phyloP scores from a whole-genome alignment of 1,140 invertebrate species.

The Ridgeia piscesae region DNA sequence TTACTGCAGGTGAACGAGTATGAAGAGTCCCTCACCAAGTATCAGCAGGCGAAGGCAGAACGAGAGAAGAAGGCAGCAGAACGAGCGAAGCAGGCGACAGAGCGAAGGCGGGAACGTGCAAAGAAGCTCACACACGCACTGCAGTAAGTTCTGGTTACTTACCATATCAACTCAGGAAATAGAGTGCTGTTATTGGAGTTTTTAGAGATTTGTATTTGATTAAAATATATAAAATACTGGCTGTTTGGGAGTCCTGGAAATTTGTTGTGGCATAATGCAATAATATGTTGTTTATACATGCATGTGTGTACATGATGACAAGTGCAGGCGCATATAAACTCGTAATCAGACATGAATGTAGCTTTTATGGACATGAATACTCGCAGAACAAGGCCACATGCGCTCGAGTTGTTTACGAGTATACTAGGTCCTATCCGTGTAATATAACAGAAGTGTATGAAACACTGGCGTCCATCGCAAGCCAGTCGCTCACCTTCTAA shows the following conservation, averaged over 20 bases:
- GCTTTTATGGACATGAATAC: too few species aligned
- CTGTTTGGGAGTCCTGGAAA: neutral
- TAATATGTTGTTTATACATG: neutral
- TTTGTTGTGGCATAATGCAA: neutral
- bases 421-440: too few species aligned
- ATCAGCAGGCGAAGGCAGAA: slow-evolving; percentile 21
- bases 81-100: neutral
- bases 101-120: neutral
- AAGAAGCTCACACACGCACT: slow-evolving; percentile 9
- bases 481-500: too few species aligned
- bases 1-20: slow-evolving; percentile 40
- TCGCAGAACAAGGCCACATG: too few species aligned
- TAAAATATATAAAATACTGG: neutral
- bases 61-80: slow-evolving; percentile 8
- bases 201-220: neutral
- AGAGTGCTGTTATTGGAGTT: neutral
- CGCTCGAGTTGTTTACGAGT: too few species aligned
- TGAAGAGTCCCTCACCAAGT: slow-evolving; percentile 18
- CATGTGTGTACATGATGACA: neutral
- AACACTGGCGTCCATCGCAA: too few species aligned
- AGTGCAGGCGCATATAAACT: neutral
- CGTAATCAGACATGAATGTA: neutral
- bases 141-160: neutral
- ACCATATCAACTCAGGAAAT: too few species aligned
- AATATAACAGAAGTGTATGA: too few species aligned